Base-by-base conservation (phyloP, 2,797 vertebrate genomes). In the Diglossa cyanea region DNA sequence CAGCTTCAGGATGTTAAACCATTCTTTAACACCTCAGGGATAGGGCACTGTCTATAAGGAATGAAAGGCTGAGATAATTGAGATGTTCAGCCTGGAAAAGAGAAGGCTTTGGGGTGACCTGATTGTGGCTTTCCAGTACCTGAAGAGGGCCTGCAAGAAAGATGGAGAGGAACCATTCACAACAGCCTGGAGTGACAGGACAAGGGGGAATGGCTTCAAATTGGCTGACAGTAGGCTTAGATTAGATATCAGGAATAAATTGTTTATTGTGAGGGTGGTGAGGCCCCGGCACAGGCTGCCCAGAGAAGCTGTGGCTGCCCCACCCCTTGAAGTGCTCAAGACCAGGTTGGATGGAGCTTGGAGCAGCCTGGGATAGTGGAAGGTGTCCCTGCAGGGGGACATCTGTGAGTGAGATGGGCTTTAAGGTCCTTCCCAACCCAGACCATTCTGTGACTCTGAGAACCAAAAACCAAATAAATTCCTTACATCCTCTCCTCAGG, bases 301-400 rank as follows among this genome's bases (percentile, higher is more conserved):
- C 16, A n/a, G 7, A 53, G 44, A 54, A 61, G 26, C 3, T 74
- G 31, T 33, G 44, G 31, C 30, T 83, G 39, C 1, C 12, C 10
- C 47, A 67, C 1, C 5, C 33, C 66, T 77, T 23, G 39, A 12
- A 48, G 16, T 17, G 35, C 15, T 1, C 39, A 47, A 53, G 39
- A 7, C 4, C 40, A 37, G 33, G 40, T 0, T 54, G 66, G 66
- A 47, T 0, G 0, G 11, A 8, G 13, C 21, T 83, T 19, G 18
- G 45, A 53, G 16, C 5, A 24, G 3, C 15, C 26, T 48, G 31
- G 16, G 20, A 0, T 0, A 48, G 33, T 9, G 13, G 25, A 31
- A 84, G 7, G 2, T 20, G 9, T 18, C 26, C 16, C 23, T 60
- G 35, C 1, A 40, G 8, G 17, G 4, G 1, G 35, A 35, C 35